Base-by-base conservation (phyloP, 1,140 invertebrate species). In the Vanessa tameamea region DNA sequence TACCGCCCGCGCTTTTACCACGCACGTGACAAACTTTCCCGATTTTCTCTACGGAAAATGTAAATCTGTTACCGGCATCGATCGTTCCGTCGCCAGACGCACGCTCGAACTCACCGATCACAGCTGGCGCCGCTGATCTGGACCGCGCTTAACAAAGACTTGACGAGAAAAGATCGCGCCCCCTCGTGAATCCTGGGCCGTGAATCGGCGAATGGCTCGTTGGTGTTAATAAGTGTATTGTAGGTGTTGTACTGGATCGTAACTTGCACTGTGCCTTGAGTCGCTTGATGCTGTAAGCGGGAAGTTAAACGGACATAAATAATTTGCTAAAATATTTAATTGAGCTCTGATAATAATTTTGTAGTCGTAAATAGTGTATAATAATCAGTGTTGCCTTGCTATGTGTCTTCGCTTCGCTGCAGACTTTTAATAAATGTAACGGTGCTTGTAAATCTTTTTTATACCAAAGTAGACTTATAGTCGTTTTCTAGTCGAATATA, bases 381-480 rank as follows among this genome's bases (percentile, higher is more conserved):
- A 83, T 74, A 79, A 89, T 89, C 82, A 85, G 87, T 92, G 89
- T 90, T 92, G 90, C 90, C 90, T 92, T 92, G 89, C 87, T 88
- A 88, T 85, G 90, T 92, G 90, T 91, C 89, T 91, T 92, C 87
- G 89, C 88, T 92, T 86, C 84, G 90, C 88, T 81, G 82, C 90
- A 88, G 81, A 87, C 81, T 77, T 85, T 83, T 76, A 83, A 83
- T 84, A 82, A 82, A 87, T 72, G 72, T 76, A 85, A 84, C 80
- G 88, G 88, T 92, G 90, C 89, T 92, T 82, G 74, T 79, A 82
- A 78, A 78, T 47, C 64, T 75, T 9, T 79, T 79, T 61, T 75
- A 75, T 65, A 77, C 75, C 51, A 69, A 43, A 61, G 26, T 61
- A 70, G 70, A 72, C 51, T 72, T 59, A 61, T 73, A 61, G 47